Conservation (phyloP, 1,140 invertebrate species). For the Whitmania pigra region DNA sequence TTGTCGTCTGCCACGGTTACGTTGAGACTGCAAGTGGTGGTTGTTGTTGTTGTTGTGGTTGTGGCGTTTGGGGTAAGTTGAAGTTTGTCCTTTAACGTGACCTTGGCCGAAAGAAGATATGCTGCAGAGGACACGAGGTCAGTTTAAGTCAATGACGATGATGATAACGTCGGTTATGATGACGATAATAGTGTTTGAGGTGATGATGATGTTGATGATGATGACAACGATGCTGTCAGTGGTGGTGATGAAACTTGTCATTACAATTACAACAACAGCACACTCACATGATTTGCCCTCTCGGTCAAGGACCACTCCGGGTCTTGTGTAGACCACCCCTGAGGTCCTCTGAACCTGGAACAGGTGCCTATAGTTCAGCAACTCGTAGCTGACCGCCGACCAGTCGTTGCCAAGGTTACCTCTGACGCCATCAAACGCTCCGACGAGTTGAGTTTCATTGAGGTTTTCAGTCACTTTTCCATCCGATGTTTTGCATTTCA, state of each 20-base stretch:
- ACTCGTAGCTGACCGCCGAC: too few relatives aligned
- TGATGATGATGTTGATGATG: slow-evolving; percentile 5
- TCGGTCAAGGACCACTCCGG: too few relatives aligned
- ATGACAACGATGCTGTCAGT: neutral
- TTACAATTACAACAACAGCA: too few relatives aligned
- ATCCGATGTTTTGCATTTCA: too few relatives aligned
- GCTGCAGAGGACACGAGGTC: neutral
- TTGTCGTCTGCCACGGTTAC: neutral
- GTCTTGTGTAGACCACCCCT: too few relatives aligned
- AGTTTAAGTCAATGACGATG: neutral
- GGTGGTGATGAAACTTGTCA: neutral
- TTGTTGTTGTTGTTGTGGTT: neutral
- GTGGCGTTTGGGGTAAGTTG: neutral
- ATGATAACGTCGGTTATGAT: neutral
- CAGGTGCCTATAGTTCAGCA: too few relatives aligned
- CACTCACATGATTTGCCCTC: too few relatives aligned
- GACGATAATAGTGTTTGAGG: neutral
- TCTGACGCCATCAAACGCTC: too few relatives aligned
- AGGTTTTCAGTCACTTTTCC: too few relatives aligned
- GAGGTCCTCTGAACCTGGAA: too few relatives aligned
- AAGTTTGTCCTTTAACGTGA: neutral
- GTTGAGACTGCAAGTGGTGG: slow-evolving; percentile 1
- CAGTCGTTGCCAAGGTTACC: too few relatives aligned
- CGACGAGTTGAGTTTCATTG: too few relatives aligned
- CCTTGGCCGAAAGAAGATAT: neutral